Conservation (phyloP, 2,797 vertebrate species). For the Benthosema pterotum region DNA sequence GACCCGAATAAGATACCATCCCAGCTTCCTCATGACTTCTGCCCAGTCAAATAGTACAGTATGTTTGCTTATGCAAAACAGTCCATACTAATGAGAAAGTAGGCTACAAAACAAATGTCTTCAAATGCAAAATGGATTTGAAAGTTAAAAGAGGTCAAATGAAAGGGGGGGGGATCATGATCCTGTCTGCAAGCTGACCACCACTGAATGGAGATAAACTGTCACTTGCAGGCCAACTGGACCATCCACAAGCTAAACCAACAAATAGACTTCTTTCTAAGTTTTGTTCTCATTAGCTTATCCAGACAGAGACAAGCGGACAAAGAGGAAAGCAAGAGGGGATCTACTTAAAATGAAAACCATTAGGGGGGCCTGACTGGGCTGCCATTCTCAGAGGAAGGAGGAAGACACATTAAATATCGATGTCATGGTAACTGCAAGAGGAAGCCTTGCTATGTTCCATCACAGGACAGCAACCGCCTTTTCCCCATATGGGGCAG, state of each 20-base stretch:
- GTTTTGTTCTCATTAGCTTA: background rate
- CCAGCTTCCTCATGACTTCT: background rate
- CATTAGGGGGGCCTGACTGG: background rate
- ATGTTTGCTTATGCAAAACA: background rate
- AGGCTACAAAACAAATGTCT: background rate
- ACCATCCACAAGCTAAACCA: background rate
- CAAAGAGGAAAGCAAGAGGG: background rate
- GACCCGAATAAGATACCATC: too few species aligned
- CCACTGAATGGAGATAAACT: background rate
- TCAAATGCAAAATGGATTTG: background rate
- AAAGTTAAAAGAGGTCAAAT: background rate
- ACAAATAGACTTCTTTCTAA: background rate
- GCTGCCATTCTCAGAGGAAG: background rate
- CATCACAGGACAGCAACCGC: background rate
- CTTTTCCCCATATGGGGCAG: background rate
- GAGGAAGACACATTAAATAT: conserved; percentile 2
- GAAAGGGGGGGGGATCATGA: background rate
- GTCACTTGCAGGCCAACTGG: background rate
- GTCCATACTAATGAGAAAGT: background rate
- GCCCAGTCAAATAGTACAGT: conserved; percentile 1
- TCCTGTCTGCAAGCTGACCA: background rate
- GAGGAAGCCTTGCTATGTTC: background rate
- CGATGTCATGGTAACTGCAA: background rate
- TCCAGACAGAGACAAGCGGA: background rate
- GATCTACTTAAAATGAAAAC: background rate